Conservation (phyloP, 2,113 vertebrate species). For the human region GRCh38 chr9:124799501-124800000, state of each 20-base stretch:
- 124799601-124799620: background rate
- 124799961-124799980: background rate
- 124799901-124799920: background rate
- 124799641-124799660: rapidly evolving
- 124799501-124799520: rapidly evolving
- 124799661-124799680: background rate
- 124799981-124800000: background rate
- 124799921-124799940: background rate
- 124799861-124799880: background rate
- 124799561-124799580: background rate
- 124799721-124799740: background rate
- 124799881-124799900: background rate
- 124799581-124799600: background rate
- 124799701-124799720: background rate
- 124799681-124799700: background rate
- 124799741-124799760: background rate
- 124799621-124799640: background rate
- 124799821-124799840: background rate
- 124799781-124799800: background rate
- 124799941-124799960: background rate
- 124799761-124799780: background rate
- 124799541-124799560: background rate
- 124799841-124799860: background rate
- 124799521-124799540: background rate
- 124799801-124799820: background rate